Conservation (phyloP, 2,797 vertebrate species). For the Paramormyrops hopkinsi region DNA sequence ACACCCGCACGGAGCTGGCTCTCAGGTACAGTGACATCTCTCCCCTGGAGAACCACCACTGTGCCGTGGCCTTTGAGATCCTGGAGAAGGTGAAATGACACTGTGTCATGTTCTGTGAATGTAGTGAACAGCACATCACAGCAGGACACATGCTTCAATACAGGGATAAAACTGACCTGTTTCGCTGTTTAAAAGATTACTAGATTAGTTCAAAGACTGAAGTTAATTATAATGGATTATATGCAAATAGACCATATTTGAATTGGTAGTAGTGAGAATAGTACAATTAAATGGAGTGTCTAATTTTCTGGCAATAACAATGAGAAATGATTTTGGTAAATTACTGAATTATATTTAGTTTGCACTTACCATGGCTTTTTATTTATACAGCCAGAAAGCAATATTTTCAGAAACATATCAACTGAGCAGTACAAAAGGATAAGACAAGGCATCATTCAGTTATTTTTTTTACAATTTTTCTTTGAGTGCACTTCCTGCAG, state of each 20-base stretch:
- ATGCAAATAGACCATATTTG: neutral
- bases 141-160: neutral
- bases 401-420: conserved; percentile 69
- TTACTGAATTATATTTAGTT: neutral
- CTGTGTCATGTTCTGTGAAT: neutral
- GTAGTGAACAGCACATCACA: neutral
- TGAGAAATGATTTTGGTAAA: neutral
- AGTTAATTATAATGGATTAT: neutral
- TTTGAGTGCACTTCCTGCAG: neutral
- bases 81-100: conserved; percentile 59
- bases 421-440: conserved; percentile 67
- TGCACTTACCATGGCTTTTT: conserved; percentile 19
- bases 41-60: conserved; percentile 71
- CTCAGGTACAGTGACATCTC: conserved; percentile 73
- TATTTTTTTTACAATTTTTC: conserved; percentile 27
- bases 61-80: conserved; percentile 68
- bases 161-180: neutral
- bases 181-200: neutral
- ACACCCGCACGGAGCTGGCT: conserved; percentile 66
- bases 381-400: conserved; percentile 56
- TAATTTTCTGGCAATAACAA: neutral
- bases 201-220: neutral
- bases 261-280: conserved; percentile 1
- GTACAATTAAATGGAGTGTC: neutral
- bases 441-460: conserved; percentile 71